Percentiles rank a stretch among this genome's conserved stretches.
phyloP scores from a whole-genome alignment of 92 coral and sea anemone genomes.

The Umimayanthus chanpuru region DNA sequence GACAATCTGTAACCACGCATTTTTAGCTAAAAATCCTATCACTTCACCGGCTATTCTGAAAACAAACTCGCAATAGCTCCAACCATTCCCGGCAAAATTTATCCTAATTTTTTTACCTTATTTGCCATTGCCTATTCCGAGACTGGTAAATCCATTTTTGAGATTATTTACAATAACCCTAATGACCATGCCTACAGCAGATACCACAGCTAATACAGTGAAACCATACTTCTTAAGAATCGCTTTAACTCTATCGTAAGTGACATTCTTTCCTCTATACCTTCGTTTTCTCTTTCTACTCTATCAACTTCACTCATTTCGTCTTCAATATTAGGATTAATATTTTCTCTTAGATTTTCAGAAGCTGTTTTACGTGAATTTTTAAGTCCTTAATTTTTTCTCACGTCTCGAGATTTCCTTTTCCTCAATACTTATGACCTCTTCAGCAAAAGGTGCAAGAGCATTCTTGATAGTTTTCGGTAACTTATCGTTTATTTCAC shows the following conservation, averaged over 20 bases:
- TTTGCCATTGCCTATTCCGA: slow-evolving; percentile 55
- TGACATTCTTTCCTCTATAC: slow-evolving; percentile 38
- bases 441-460: slow-evolving; percentile 16
- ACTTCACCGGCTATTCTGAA: slow-evolving; percentile 60
- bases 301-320: slow-evolving; percentile 14
- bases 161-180: slow-evolving; percentile 50
- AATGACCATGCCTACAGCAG: slow-evolving; percentile 52
- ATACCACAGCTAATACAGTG: slow-evolving; percentile 57
- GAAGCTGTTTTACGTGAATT: neutral
- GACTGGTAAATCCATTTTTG: slow-evolving; percentile 26
- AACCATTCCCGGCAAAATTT: slow-evolving; percentile 55
- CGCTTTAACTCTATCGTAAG: slow-evolving; percentile 40
- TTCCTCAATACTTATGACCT: neutral
- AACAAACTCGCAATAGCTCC: slow-evolving; percentile 57
- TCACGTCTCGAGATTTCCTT: neutral
- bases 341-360: slow-evolving; percentile 35
- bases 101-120: slow-evolving; percentile 48
- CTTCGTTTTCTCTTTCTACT: slow-evolving; percentile 49
- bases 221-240: slow-evolving; percentile 60
- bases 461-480: neutral
- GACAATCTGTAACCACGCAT: slow-evolving; percentile 59
- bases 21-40: slow-evolving; percentile 46
- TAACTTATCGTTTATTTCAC: neutral
- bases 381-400: neutral
- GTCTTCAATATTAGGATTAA: neutral